Conservation (phyloP, 2,797 vertebrate genomes). For the Sparidentex hasta region DNA sequence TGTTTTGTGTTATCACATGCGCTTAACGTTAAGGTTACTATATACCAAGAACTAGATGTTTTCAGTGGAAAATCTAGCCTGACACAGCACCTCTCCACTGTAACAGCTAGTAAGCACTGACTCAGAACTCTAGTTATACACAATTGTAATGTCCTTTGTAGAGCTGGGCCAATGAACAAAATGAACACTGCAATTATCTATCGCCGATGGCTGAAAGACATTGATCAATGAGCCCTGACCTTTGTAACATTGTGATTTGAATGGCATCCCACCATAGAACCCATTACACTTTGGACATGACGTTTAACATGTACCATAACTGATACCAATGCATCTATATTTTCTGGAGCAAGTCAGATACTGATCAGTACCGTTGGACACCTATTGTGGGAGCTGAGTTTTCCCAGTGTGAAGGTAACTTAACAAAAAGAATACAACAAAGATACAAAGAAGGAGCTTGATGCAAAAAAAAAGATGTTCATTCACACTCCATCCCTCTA, state of each 20-base stretch:
- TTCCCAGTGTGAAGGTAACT: background rate
- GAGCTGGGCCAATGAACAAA: too few relatives aligned
- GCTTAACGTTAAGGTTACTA: background rate
- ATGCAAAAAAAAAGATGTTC: slow-evolving; percentile 27
- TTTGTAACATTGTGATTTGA: too few relatives aligned
- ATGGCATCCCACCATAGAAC: too few relatives aligned
- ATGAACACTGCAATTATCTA: too few relatives aligned
- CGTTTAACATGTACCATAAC: background rate
- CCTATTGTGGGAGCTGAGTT: background rate
- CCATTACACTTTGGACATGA: too few relatives aligned
- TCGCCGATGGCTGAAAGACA: too few relatives aligned
- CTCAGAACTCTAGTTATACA: too few relatives aligned
- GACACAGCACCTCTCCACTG: background rate
- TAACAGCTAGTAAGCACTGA: background rate
- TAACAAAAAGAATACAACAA: background rate
- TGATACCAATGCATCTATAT: background rate
- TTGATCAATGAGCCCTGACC: too few relatives aligned
- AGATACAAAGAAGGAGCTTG: slow-evolving; percentile 1
- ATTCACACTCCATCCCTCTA: slow-evolving; percentile 13
- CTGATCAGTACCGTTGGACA: background rate
- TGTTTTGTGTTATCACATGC: background rate
- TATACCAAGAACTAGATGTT: background rate
- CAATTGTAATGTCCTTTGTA: too few relatives aligned
- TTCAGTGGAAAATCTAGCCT: background rate
- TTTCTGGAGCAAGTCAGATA: background rate